Evolutionary conservation across 1,140 invertebrate genomes (phyloP), one percentile per base, ranked within the genome.

Genomic region (Rhizoglyphus robini): DNA sequence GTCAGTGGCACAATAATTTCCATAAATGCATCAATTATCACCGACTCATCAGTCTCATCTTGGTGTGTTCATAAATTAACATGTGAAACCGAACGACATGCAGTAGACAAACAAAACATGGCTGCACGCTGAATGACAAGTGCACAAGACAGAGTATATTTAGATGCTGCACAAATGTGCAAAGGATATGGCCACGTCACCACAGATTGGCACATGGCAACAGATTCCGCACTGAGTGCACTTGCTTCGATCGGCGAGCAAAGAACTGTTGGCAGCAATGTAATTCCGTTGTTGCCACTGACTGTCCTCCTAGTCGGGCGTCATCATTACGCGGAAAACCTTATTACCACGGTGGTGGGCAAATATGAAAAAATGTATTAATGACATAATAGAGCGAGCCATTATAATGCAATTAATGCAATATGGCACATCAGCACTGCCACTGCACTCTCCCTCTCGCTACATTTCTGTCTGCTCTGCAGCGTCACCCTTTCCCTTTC

Each of bases 341-440:
- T 54, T 54, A 54, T 54, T 54, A 54, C 51, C 8, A 8, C 36
- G 36, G 36, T 41, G 23, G 51, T 32, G 31, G 51, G 31, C 20
- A 54, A 54, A 54, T 8, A 54, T 54, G 15, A 5, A 54, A 5
- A 54, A 5, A 8, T 11, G 8, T 54, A 54, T 54, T 54, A 54
- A 54, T 54, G 51, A 54, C 51, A 54, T 54, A 54, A 54, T 54
- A 54, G 51, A 54, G 51, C 51, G 20, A 54, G 20, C 51, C 51
- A 54, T 54, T 54, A 54, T 54, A 54, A 54, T 54, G 51, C 51
- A 54, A 54, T 54, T 54, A 54, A 54, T 54, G 51, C 51, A 54
- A 54, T 54, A 54, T 54, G 51, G 41, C 41, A 46, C 41, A 46
- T 15, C 41, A 23, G 41, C 41, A 46, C 41, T 46, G 41, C 15